Evolutionary conservation across 2,888 invertebrate genomes (phyloP).

Genomic region (Hetaerina titia): DNA sequence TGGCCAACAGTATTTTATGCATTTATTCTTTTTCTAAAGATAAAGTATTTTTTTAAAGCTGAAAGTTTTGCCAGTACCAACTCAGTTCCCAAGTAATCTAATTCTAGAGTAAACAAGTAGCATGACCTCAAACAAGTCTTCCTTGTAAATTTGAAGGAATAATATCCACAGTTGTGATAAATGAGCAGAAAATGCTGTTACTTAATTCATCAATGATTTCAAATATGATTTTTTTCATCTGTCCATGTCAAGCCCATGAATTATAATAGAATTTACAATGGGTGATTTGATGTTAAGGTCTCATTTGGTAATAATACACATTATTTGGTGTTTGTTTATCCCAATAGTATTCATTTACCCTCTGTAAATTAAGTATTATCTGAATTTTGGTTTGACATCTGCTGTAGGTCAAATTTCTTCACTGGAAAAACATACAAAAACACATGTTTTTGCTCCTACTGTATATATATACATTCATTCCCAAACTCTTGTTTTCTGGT

Average conservation of each 20-base stretch:
- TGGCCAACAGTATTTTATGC: neutral
- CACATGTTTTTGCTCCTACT: neutral
- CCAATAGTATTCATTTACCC: neutral
- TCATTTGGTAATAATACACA: neutral
- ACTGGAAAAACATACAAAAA: neutral
- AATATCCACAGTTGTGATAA: slow-evolving; percentile 20
- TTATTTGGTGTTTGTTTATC: neutral
- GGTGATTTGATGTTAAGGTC: neutral
- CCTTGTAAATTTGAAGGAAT: slow-evolving; percentile 20
- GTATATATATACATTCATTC: too few relatives aligned
- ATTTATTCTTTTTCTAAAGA: slow-evolving; percentile 34
- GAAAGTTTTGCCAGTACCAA: slow-evolving; percentile 23
- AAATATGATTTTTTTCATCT: neutral
- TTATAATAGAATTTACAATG: too few relatives aligned
- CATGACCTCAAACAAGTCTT: slow-evolving; percentile 49
- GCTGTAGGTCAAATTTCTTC: neutral
- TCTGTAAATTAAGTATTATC: neutral
- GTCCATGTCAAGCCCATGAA: too few relatives aligned
- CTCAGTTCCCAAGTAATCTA: neutral
- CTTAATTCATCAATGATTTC: neutral
- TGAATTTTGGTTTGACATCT: neutral
- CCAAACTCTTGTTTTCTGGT: too few relatives aligned
- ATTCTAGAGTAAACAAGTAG: neutral
- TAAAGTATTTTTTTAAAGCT: slow-evolving; percentile 10
- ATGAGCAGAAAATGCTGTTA: neutral